Conservation (phyloP, 1,140 invertebrate genomes). For the Philaenus spumarius region DNA sequence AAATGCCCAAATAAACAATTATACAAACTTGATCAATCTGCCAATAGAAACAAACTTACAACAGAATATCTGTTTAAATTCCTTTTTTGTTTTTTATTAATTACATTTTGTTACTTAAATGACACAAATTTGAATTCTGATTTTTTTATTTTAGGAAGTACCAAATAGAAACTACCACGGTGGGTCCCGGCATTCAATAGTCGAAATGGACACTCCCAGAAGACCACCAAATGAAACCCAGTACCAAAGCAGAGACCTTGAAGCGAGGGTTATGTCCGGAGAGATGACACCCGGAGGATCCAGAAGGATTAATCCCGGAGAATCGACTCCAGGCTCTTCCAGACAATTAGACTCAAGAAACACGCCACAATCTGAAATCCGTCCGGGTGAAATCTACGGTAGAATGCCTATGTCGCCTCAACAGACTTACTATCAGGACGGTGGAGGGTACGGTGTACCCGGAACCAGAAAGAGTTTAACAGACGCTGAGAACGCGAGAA, state of each 20-base stretch:
- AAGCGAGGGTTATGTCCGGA: neutral
- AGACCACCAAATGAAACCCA: neutral
- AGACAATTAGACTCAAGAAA: neutral
- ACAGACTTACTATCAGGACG: neutral
- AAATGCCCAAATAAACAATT: too few relatives aligned
- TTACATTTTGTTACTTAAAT: too few relatives aligned
- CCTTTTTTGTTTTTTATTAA: too few relatives aligned
- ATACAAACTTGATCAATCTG: too few relatives aligned
- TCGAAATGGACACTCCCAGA: conserved; percentile 16
- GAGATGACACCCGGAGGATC: neutral
- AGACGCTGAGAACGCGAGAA: conserved; percentile 14
- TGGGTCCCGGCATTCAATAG: neutral
- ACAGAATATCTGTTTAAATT: too few relatives aligned
- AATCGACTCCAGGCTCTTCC: neutral
- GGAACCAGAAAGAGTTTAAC: conserved; percentile 7
- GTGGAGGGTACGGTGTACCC: conserved; percentile 17
- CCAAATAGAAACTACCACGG: neutral
- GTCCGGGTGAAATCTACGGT: conserved; percentile 11
- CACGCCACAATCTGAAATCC: neutral
- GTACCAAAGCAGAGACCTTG: neutral
- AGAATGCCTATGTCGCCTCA: neutral
- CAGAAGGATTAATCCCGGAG: neutral
- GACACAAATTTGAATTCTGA: too few relatives aligned
- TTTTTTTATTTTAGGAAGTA: neutral
- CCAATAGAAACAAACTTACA: too few relatives aligned